Conservation (phyloP, 2,797 vertebrate species). For the Molossus alvarezi region DNA sequence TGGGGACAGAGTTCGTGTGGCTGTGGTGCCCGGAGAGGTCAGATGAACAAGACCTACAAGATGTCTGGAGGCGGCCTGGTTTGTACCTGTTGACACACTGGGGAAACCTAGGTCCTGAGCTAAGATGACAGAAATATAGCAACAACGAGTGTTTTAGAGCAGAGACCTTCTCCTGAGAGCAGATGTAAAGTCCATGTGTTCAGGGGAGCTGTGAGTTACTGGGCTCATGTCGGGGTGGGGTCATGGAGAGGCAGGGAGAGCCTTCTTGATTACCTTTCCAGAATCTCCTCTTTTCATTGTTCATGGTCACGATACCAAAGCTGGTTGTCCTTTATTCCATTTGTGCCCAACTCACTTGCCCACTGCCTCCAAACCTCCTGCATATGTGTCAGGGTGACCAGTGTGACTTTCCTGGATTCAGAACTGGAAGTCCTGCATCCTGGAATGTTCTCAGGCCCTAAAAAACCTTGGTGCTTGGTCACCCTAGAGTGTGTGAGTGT, state of each 20-base stretch:
- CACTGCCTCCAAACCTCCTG: too few species aligned
- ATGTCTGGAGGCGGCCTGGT: slow-evolving; percentile 36
- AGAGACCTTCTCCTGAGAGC: neutral
- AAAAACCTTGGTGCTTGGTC: fast-evolving
- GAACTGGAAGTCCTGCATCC: neutral
- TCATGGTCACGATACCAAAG: fast-evolving
- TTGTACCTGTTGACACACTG: neutral
- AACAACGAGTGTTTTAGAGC: slow-evolving; percentile 59
- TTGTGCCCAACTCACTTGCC: neutral
- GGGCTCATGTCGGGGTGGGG: neutral
- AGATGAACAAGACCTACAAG: neutral
- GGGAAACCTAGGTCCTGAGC: slow-evolving; percentile 64
- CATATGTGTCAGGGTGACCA: too few species aligned
- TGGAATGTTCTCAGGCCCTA: too few species aligned
- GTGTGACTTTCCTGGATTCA: neutral
- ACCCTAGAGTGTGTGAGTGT: neutral
- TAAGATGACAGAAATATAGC: slow-evolving; percentile 25
- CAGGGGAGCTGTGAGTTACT: neutral
- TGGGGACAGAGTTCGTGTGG: slow-evolving; percentile 61
- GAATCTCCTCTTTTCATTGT: neutral
- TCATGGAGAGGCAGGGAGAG: neutral
- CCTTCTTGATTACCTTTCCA: neutral
- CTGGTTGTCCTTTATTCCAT: neutral
- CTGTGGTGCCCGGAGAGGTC: neutral
- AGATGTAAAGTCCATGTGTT: neutral